phyloP scores from a whole-genome alignment of 2,888 invertebrate species.

The Drosophila pegasa region DNA sequence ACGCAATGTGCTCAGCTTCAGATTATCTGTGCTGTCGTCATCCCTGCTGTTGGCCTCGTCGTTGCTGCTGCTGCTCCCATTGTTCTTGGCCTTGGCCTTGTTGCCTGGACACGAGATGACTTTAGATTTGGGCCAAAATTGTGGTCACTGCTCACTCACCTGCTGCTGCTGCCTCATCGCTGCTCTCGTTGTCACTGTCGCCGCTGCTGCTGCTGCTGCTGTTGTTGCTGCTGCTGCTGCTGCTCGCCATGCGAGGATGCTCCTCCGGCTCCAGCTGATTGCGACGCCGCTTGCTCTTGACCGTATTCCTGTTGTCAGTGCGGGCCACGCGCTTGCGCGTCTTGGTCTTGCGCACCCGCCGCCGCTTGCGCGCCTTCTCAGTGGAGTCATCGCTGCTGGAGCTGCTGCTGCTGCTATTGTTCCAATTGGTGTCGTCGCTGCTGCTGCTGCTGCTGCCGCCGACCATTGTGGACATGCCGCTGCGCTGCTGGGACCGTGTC shows the following conservation, averaged over 20 bases:
- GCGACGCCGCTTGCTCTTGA: constrained; percentile 38
- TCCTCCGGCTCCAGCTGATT: neutral
- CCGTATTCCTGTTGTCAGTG: neutral
- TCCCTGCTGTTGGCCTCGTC: constrained; percentile 41
- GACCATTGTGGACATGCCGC: constrained; percentile 16
- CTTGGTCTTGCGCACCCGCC: constrained; percentile 11
- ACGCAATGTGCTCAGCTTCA: constrained; percentile 54
- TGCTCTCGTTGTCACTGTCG: constrained; percentile 17
- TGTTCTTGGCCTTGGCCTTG: neutral
- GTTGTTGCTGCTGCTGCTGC: constrained; percentile 23
- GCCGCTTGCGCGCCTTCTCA: constrained; percentile 31
- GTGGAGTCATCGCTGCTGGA: constrained; percentile 17
- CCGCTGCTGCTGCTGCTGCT: constrained; percentile 25
- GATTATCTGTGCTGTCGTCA: constrained; percentile 58
- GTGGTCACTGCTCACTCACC: constrained; percentile 12
- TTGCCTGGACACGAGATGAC: neutral
- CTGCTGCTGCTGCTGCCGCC: constrained; percentile 23
- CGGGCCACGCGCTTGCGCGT: constrained; percentile 33
- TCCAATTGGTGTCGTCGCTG: constrained; percentile 15
- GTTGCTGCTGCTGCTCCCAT: constrained; percentile 24
- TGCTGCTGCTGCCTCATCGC: constrained; percentile 22
- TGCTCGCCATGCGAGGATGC: constrained; percentile 12
- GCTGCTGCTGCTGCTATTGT: constrained; percentile 14
- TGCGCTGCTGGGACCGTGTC: too few species aligned
- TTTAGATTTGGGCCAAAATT: too few species aligned